Conservation (phyloP, 2,113 vertebrate genomes). For the Arizona elegans region DNA sequence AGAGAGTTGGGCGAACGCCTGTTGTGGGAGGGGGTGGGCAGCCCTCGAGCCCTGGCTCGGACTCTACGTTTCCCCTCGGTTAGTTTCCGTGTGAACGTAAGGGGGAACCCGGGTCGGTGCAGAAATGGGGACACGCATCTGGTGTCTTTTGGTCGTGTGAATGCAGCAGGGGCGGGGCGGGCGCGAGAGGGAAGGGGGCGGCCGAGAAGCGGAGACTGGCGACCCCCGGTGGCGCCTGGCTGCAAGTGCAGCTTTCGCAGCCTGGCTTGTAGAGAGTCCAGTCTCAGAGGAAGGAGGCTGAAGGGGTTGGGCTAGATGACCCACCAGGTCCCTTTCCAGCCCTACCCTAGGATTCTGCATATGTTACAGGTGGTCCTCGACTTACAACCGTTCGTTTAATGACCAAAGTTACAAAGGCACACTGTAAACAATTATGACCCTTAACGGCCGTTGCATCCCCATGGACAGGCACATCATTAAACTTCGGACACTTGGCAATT, state of each 20-base stretch:
- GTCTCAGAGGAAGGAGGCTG: background rate
- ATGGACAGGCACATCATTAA: too few relatives aligned
- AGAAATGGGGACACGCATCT: background rate
- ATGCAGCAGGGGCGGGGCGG: background rate
- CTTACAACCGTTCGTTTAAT: background rate
- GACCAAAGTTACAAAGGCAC: background rate
- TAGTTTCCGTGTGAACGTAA: background rate
- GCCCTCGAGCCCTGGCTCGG: fast-evolving
- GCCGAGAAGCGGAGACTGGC: background rate
- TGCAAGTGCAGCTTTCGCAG: background rate
- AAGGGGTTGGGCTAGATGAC: background rate
- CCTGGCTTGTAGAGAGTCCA: background rate
- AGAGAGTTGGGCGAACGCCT: too few relatives aligned
- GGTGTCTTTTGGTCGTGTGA: background rate
- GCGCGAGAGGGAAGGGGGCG: background rate
- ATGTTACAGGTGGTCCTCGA: background rate
- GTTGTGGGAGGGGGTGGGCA: too few relatives aligned
- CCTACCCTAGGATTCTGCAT: background rate
- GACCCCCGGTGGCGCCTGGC: background rate
- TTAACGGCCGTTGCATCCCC: too few relatives aligned
- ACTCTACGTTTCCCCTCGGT: too few relatives aligned
- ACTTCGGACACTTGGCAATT: too few relatives aligned
- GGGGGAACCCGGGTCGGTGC: background rate
- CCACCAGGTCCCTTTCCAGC: fast-evolving
- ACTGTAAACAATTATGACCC: too few relatives aligned